Conservation (phyloP, 1,140 invertebrate species). For the Lethrus apterus region DNA sequence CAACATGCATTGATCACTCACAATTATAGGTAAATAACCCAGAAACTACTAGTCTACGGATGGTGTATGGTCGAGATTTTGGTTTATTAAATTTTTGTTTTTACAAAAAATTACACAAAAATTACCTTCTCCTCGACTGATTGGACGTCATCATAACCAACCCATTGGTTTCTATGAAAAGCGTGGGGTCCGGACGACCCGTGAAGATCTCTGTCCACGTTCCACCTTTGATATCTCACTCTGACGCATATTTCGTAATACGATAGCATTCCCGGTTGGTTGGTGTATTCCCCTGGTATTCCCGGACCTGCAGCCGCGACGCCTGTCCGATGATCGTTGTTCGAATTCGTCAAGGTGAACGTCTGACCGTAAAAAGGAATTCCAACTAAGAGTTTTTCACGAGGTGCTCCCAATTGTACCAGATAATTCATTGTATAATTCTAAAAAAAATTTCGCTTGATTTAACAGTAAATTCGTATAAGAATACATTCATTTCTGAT, state of each 20-base stretch:
- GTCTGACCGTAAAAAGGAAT: conserved; percentile 85
- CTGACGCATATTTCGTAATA: conserved; percentile 85
- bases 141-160: conserved; percentile 77
- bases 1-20: too few relatives aligned
- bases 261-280: conserved; percentile 81
- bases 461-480: not conserved
- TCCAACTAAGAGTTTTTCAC: conserved; percentile 75
- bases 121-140: conserved; percentile 67
- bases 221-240: conserved; percentile 55
- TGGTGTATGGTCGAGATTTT: too few relatives aligned
- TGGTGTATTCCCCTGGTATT: conserved; percentile 71
- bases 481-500: not conserved
- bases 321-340: conserved; percentile 43
- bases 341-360: conserved; percentile 59
- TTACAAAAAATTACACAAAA: not conserved
- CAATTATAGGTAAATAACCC: too few relatives aligned
- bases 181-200: conserved; percentile 65
- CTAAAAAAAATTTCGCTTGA: conserved; percentile 38
- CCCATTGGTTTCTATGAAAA: conserved; percentile 76
- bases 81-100: too few relatives aligned
- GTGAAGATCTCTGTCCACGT: conserved; percentile 44
- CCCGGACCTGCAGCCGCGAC: conserved; percentile 59
- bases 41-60: too few relatives aligned
- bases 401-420: conserved; percentile 63
- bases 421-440: conserved; percentile 72